Evolutionary conservation across 2,113 vertebrate species (phyloP), one percentile per base, ranked within the genome.

Genomic region (Istiophorus platypterus): DNA sequence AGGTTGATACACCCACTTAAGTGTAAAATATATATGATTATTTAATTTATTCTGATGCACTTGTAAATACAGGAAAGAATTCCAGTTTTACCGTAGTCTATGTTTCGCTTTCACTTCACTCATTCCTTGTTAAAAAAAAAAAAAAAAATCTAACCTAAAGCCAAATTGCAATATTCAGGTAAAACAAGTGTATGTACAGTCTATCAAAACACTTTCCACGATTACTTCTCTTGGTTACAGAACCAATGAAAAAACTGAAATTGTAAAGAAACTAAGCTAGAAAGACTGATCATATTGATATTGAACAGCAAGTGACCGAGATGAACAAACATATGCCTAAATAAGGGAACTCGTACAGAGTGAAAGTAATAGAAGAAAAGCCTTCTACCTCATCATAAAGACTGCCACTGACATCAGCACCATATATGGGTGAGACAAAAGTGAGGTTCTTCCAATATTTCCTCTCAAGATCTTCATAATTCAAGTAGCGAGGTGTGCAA

Each of bases 401-500:
- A 0, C 96, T 97, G 37, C 98, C 98, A 9, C 97, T 97, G 90
- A 99, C 98, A 51, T 99, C 98, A 45, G 98, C 98, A 54, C 98
- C 98, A 0, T 99, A 99, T 81, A 99, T 99, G 2, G 98, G 97
- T 1, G 98, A 96, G n/a, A 98, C 98, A 72, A 99, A 99, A 0
- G 98, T 99, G 39, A 99, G 95, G 86, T 99, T 99, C 91, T 97
- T 99, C 98, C 98, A 99, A 79, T 99, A 99, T 79, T 99, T 99
- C 66, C 98, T 96, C 89, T 99, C 98, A 72, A 99, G 96, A 82
- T 99, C 98, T 92, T 99, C 98, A 80, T 99, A 99, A 72, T 99
- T 98, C 0, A 96, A 95, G 80, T 99, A 99, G 31, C 97, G 97
- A n/a, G 98, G 98, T 8, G 97, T 99, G 78, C 97, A 99, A 86